phyloP scores from a whole-genome alignment of 92 coral and sea anemone genomes.

The Paramuricea clavata region DNA sequence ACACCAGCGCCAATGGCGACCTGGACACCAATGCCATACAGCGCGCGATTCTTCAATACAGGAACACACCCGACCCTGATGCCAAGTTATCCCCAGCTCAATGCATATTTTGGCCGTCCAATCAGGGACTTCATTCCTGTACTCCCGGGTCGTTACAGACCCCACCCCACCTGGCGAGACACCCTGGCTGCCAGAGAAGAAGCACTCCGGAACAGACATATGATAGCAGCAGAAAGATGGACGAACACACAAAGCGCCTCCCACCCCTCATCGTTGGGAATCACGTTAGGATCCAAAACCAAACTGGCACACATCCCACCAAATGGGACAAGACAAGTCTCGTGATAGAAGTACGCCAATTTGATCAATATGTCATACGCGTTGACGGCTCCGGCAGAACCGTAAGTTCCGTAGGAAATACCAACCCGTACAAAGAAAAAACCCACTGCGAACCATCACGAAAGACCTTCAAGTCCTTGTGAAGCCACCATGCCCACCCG shows the following conservation, averaged over 20 bases:
- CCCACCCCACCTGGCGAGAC: conserved; percentile 48
- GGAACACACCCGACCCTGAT: conserved; percentile 52
- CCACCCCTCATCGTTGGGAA: no score
- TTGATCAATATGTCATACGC: conserved; percentile 59
- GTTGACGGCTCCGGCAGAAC: conserved; percentile 63
- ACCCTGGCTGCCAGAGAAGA: conserved; percentile 46
- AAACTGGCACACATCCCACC: conserved; percentile 51
- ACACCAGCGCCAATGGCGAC: conserved; percentile 53
- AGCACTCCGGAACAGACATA: conserved; percentile 56
- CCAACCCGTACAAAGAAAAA: no score
- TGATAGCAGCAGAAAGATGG: conserved; percentile 41
- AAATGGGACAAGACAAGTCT: conserved; percentile 65
- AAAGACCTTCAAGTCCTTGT: no score
- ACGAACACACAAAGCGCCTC: conserved; percentile 44
- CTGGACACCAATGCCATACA: conserved; percentile 43
- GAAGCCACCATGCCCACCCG: not conserved
- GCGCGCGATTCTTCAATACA: conserved; percentile 46
- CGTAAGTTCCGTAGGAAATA: conserved; percentile 39
- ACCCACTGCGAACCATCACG: no score
- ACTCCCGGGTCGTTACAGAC: conserved; percentile 23
- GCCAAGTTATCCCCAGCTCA: conserved; percentile 51
- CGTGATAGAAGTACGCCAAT: conserved; percentile 58
- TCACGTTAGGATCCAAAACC: no score
- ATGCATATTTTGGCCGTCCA: conserved; percentile 39
- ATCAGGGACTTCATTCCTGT: conserved; percentile 42